phyloP scores from a whole-genome alignment of 1,140 invertebrate species.

The Tyrophagus putrescentiae region DNA sequence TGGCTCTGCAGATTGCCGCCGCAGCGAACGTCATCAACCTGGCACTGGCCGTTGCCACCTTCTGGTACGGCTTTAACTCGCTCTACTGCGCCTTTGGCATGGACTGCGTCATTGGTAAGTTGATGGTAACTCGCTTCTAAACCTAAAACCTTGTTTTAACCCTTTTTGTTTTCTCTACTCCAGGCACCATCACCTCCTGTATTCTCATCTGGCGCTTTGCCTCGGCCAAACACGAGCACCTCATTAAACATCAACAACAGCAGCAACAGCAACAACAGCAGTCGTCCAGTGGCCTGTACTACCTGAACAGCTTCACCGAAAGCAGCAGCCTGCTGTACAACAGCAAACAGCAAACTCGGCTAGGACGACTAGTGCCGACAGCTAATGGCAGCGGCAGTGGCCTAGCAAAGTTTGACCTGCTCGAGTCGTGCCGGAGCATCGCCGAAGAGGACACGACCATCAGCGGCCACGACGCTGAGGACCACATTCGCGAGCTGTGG shows the following conservation, averaged over 20 bases:
- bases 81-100: constrained; percentile 11
- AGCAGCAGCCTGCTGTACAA: no score
- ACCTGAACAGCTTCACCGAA: no score
- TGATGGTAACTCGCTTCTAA: neutral
- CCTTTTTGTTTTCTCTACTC: neutral
- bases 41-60: neutral
- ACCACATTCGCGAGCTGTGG: constrained; percentile 6
- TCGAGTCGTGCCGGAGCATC: no score
- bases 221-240: constrained; percentile 1
- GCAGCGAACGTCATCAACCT: neutral
- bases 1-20: constrained; percentile 1
- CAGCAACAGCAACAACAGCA: no score
- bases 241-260: no score
- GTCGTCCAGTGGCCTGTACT: no score
- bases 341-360: no score
- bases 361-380: no score
- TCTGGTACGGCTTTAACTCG: neutral
- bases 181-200: neutral
- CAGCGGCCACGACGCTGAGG: no score
- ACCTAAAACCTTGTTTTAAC: neutral
- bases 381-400: no score
- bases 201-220: constrained; percentile 12
- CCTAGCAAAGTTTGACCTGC: no score
- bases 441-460: no score
- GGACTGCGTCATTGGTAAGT: constrained; percentile 4